These are phyloP conservation scores for Anarhynchus alexandrinus DNA, from an alignment of 2,113 vertebrate species.

Conservation along the genomic window DNA sequence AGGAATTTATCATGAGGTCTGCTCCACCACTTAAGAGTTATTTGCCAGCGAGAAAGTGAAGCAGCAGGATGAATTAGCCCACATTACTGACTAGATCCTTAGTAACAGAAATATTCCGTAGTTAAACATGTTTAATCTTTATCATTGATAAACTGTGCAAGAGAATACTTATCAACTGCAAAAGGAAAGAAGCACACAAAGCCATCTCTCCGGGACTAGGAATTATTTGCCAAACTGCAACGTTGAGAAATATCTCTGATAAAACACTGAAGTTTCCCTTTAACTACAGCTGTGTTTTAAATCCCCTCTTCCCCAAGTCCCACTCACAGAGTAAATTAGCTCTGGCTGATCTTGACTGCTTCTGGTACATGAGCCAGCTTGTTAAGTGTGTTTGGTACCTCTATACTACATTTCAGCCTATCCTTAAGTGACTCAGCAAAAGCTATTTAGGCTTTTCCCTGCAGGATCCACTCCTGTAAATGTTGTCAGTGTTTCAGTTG, in stretches of 20 bases:
- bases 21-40: not conserved
- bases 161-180: not conserved
- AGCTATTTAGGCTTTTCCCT: not conserved
- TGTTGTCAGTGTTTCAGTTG: not conserved
- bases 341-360: not conserved
- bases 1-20: not conserved
- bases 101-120: not conserved
- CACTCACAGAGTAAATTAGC: not conserved
- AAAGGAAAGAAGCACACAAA: not conserved
- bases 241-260: not conserved
- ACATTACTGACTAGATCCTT: not conserved
- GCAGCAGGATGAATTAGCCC: not conserved
- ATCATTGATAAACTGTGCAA: not conserved
- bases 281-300: not conserved
- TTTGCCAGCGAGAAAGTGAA: not conserved
- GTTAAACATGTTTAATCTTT: not conserved
- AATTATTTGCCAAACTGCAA: not conserved
- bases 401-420: not conserved
- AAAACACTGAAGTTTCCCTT: not conserved
- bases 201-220: not conserved
- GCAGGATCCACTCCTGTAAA: not conserved
- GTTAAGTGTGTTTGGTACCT: not conserved
- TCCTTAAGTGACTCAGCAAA: not conserved
- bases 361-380: not conserved
- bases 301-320: not conserved